Percentiles rank a stretch among this genome's conserved stretches.
Evolutionary conservation across 1,140 invertebrate genomes (phyloP).

Genomic region (Trachelipus rathkii): DNA sequence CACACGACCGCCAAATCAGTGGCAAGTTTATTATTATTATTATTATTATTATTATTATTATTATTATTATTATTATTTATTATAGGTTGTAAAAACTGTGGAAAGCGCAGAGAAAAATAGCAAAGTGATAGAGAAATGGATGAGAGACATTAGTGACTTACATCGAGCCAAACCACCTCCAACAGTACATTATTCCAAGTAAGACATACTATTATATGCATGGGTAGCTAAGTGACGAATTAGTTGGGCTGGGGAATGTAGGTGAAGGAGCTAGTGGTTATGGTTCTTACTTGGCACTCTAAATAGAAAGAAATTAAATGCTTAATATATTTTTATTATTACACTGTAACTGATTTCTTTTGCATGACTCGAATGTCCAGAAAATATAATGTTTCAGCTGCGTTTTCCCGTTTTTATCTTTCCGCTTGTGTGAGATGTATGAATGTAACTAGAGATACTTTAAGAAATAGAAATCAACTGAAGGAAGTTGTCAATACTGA

Average conservation of each 20-base stretch:
- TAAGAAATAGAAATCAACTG: too few species aligned
- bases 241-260: too few species aligned
- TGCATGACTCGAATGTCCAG: too few species aligned
- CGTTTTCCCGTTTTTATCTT: too few species aligned
- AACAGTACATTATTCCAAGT: slow-evolving; percentile 76
- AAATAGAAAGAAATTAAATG: not conserved
- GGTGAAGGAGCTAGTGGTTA: not conserved
- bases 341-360: not conserved
- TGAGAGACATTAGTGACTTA: slow-evolving; percentile 83
- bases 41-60: not conserved
- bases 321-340: not conserved
- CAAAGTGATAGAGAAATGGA: slow-evolving; percentile 88
- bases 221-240: too few species aligned
- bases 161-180: slow-evolving; percentile 79
- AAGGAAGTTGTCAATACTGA: too few species aligned
- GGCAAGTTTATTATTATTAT: slow-evolving; percentile 24
- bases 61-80: too few species aligned
- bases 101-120: slow-evolving; percentile 78
- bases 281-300: not conserved
- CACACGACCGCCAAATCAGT: slow-evolving; percentile 56
- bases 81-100: slow-evolving; percentile 73
- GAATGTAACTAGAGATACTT: too few species aligned
- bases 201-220: slow-evolving; percentile 46
- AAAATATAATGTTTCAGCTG: too few species aligned
- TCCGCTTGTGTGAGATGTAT: too few species aligned